These are phyloP conservation scores for Blastobasis adustella DNA, from an alignment of 2,888 invertebrate genomes.

Conservation along the genomic window DNA sequence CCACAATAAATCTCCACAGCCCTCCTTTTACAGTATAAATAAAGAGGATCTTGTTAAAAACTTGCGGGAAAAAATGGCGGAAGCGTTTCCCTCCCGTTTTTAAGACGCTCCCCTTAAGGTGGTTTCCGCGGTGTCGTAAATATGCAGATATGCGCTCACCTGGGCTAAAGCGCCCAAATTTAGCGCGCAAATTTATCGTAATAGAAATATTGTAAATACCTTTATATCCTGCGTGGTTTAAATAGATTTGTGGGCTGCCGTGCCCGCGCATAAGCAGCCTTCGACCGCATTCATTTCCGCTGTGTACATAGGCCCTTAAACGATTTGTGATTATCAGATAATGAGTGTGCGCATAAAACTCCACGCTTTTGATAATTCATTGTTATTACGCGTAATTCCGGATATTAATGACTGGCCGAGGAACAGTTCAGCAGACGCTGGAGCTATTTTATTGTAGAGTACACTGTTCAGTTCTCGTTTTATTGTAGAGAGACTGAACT, in stretches of 20 bases:
- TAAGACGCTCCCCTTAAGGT: constrained; percentile 59
- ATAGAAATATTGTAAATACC: constrained; percentile 70
- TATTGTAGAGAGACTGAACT: no score
- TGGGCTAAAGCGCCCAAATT: constrained; percentile 66
- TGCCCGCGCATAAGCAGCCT: constrained; percentile 63
- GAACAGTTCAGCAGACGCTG: no score
- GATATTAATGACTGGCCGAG: no score
- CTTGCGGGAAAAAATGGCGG: constrained; percentile 53
- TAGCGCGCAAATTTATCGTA: constrained; percentile 68
- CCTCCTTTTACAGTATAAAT: constrained; percentile 59
- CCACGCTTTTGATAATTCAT: not conserved
- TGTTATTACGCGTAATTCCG: not conserved
- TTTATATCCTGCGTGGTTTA: constrained; percentile 51
- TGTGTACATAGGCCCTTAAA: constrained; percentile 53
- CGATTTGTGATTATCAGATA: constrained; percentile 50
- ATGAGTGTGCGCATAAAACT: constrained; percentile 24
- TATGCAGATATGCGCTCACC: constrained; percentile 73
- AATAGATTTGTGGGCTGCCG: constrained; percentile 61
- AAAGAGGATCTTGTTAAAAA: constrained; percentile 72
- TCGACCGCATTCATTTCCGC: constrained; percentile 36
- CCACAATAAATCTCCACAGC: constrained; percentile 56
- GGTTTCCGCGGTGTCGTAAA: constrained; percentile 67
- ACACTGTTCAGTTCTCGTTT: no score
- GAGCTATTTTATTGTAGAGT: no score
- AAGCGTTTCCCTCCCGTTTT: constrained; percentile 65